A percentile compares a stretch with the other conserved stretches of the same genome.
Conservation (phyloP, 2,113 vertebrate species). For the Piliocolobus tephrosceles region DNA sequence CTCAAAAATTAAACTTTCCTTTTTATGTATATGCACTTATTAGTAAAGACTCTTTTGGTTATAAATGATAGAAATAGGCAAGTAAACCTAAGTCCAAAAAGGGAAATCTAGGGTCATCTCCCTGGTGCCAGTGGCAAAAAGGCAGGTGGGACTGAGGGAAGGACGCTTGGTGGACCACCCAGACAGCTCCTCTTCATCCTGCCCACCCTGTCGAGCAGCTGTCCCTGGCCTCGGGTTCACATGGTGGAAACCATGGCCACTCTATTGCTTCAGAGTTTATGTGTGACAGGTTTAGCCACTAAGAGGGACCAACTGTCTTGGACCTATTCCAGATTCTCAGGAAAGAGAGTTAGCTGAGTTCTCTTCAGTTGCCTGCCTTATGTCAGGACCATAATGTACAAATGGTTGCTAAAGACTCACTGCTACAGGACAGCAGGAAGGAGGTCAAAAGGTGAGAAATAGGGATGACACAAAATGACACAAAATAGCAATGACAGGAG, state of each 20-base stretch:
- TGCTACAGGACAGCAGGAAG: neutral
- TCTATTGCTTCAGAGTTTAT: neutral
- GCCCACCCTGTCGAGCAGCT: neutral
- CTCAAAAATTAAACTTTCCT: slow-evolving; percentile 6
- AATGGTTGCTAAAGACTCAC: neutral
- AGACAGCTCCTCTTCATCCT: neutral
- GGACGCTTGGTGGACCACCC: neutral
- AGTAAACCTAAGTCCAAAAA: neutral
- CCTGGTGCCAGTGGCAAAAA: neutral
- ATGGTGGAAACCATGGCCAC: neutral
- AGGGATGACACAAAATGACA: neutral
- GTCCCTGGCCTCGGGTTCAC: neutral
- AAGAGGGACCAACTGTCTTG: neutral
- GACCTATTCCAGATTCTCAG: neutral
- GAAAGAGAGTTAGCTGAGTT: neutral
- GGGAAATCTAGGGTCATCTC: neutral
- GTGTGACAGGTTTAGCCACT: neutral
- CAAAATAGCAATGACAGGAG: neutral
- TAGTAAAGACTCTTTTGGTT: neutral
- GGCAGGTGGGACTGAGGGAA: neutral
- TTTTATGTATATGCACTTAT: neutral
- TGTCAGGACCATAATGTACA: neutral
- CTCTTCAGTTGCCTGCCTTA: neutral
- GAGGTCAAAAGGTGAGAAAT: neutral
- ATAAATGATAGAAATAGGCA: neutral